phyloP scores from a whole-genome alignment of 2,113 vertebrate genomes.

The Holacanthus passer region DNA sequence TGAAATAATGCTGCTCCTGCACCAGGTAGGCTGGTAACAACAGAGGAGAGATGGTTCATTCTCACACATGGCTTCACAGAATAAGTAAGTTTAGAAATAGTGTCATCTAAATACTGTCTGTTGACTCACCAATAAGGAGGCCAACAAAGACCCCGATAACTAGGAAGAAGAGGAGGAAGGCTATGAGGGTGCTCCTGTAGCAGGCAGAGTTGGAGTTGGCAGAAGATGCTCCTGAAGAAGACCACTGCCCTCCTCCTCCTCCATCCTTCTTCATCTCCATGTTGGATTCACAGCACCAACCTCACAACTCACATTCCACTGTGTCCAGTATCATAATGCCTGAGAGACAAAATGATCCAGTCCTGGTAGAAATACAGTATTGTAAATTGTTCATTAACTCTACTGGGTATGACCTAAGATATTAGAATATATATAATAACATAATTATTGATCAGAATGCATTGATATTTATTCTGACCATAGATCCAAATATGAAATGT shows the following conservation, averaged over 20 bases:
- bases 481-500: background rate
- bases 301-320: conserved; percentile 53
- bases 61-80: background rate
- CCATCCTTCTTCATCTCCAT: conserved; percentile 81
- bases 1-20: conserved; percentile 81
- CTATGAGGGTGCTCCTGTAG: conserved; percentile 53
- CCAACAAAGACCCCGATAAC: conserved; percentile 76
- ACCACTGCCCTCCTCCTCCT: conserved; percentile 68
- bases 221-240: conserved; percentile 41
- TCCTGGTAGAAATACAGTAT: conserved; percentile 21
- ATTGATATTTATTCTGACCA: background rate
- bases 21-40: conserved; percentile 76
- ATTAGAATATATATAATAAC: no score
- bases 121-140: conserved; percentile 78
- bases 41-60: background rate
- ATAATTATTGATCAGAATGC: background rate
- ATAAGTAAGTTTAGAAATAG: background rate
- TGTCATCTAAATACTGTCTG: background rate
- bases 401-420: no score
- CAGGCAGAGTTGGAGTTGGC: conserved; percentile 44
- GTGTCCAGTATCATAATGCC: conserved; percentile 39
- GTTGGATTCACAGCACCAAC: conserved; percentile 55
- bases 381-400: background rate
- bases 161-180: conserved; percentile 76
- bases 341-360: conserved; percentile 18